A percentile compares a stretch with the other conserved stretches of the same genome.
phyloP scores from a whole-genome alignment of 1,140 invertebrate genomes.

The Drosophila hydei region DNA sequence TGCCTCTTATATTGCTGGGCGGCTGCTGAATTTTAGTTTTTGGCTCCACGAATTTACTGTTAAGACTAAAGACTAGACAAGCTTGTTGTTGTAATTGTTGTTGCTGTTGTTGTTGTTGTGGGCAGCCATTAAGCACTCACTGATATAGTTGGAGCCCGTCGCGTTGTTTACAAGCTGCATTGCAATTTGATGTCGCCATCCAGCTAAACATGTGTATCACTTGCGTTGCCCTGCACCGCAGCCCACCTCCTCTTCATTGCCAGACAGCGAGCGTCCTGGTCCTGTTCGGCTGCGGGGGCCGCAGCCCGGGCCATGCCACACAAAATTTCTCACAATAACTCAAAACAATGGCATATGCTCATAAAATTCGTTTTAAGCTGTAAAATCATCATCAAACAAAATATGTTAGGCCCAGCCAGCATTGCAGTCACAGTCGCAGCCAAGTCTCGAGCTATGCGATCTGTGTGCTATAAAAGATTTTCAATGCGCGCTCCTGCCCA shows the following conservation, averaged over 20 bases:
- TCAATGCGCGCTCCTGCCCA: constrained; percentile 47
- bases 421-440: constrained; percentile 10
- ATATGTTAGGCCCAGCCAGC: constrained; percentile 63
- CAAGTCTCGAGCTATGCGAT: constrained; percentile 40
- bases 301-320: constrained; percentile 44
- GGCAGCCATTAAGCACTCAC: constrained; percentile 32
- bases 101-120: constrained; percentile 24
- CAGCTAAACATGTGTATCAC: constrained; percentile 82
- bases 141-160: constrained; percentile 25
- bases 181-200: constrained; percentile 77
- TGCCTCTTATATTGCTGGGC: constrained; percentile 12
- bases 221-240: constrained; percentile 1
- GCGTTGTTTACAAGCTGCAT: constrained; percentile 34
- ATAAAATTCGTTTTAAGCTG: constrained; percentile 84
- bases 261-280: constrained; percentile 2
- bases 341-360: constrained; percentile 83
- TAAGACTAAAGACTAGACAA: constrained; percentile 55
- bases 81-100: constrained; percentile 35
- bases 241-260: not conserved
- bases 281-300: constrained; percentile 7
- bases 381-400: constrained; percentile 83
- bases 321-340: constrained; percentile 81
- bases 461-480: constrained; percentile 68
- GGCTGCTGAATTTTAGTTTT: constrained; percentile 20
- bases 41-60: constrained; percentile 77